A percentile compares a stretch with the other conserved stretches of the same genome.
Evolutionary conservation across 1,140 invertebrate genomes (phyloP).

Genomic region (Zaprionus nigranus): DNA sequence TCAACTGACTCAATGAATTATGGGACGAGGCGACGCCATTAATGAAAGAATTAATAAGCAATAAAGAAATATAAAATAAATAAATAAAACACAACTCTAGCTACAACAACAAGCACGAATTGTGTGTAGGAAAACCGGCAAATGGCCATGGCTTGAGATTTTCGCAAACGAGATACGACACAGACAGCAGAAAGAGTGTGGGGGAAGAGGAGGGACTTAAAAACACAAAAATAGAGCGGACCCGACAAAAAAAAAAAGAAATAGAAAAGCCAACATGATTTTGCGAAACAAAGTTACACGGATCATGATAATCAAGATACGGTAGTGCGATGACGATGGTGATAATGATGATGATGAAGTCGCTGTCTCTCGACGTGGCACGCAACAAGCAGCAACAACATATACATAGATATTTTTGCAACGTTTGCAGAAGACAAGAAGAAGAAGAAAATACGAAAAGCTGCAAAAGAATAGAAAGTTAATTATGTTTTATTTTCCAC

Average conservation of each 20-base stretch:
- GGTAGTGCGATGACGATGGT: conserved; percentile 24
- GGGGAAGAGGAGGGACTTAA: not conserved
- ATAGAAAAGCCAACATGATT: conserved; percentile 32
- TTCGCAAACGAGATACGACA: conserved; percentile 56
- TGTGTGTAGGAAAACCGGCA: conserved; percentile 74
- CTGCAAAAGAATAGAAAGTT: conserved; percentile 68
- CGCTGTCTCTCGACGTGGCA: conserved; percentile 18
- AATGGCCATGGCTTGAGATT: conserved; percentile 62
- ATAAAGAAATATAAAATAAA: conserved; percentile 44
- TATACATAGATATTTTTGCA: conserved; percentile 2
- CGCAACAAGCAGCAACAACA: conserved; percentile 12
- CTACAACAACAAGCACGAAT: conserved; percentile 46
- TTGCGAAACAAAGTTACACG: conserved; percentile 59
- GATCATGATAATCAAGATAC: conserved; percentile 46
- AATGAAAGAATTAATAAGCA: conserved; percentile 60
- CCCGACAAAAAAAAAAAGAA: conserved; percentile 24
- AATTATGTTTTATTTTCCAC: conserved; percentile 65
- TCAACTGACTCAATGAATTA: conserved; percentile 62
- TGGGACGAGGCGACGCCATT: conserved; percentile 48
- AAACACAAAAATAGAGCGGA: conserved; percentile 47
- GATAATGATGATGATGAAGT: conserved; percentile 24
- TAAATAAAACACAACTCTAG: conserved; percentile 42
- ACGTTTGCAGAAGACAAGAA: conserved; percentile 4
- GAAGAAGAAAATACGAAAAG: conserved; percentile 14
- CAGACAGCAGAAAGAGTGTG: conserved; percentile 12